A percentile compares a stretch with the other conserved stretches of the same genome.
Evolutionary conservation across 2,113 vertebrate genomes (phyloP).

Genomic region (Coracopsis vasa): DNA sequence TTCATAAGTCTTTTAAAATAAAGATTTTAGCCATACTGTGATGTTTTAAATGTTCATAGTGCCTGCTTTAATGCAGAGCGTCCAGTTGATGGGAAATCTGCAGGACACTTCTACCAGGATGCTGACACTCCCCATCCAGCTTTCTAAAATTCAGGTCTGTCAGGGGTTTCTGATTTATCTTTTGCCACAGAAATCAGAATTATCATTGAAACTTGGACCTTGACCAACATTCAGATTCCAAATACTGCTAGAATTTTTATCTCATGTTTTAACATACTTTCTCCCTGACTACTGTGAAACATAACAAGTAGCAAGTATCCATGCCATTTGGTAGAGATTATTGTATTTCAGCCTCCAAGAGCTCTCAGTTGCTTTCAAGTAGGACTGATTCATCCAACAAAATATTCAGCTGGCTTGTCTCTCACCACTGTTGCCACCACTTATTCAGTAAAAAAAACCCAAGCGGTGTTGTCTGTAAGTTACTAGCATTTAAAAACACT

Average conservation of each 20-base stretch:
- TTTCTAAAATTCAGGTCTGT: background rate
- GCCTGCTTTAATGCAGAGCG: background rate
- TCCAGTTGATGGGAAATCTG: background rate
- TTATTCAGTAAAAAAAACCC: background rate
- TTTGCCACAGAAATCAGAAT: background rate
- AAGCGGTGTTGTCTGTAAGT: background rate
- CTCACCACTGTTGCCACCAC: background rate
- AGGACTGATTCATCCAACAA: conserved; percentile 26
- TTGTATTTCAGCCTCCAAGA: conserved; percentile 8
- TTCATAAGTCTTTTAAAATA: background rate
- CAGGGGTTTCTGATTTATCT: background rate
- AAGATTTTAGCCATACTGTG: background rate
- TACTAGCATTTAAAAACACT: conserved; percentile 15
- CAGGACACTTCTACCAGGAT: background rate
- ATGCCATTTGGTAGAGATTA: background rate
- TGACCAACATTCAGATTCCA: background rate
- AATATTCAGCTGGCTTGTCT: background rate
- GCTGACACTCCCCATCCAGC: background rate
- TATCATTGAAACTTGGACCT: background rate
- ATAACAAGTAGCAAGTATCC: background rate
- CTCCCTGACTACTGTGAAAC: background rate
- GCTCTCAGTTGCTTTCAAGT: conserved; percentile 19
- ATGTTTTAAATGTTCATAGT: background rate
- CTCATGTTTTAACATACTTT: background rate
- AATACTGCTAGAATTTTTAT: background rate